Base-by-base conservation (phyloP, 2,797 vertebrate genomes). In the Sparidentex hasta region DNA sequence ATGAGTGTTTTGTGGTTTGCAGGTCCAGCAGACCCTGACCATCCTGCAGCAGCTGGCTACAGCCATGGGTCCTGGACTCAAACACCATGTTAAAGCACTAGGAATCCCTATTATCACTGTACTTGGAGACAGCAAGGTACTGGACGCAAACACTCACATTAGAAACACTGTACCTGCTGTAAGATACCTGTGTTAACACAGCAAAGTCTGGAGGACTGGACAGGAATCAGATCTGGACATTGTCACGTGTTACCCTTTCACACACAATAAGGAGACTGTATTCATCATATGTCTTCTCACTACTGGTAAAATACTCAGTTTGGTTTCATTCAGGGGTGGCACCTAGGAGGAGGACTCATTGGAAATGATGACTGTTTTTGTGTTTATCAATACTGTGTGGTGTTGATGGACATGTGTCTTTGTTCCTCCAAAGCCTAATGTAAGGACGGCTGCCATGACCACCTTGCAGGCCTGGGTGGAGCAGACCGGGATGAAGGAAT, bases 401-500 rank as follows among this genome's bases (percentile, higher is more conserved):
- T 69, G 43, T n/a, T 56, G 27, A 55, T 65, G n/a, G 1, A 27
- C 23, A 2, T 51, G 12, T 77, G 7, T 67, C 44, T 38, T 2
- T 74, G 13, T 76, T 54, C 11, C 16, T 72, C 44, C 90, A 52
- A 88, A 99, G 98, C 63, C 85, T 56, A 98, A 97, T 0, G 94
- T 99, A 72, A 95, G 98, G 77, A 91, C 95, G 18, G 95, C 97
- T 91, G 98, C 98, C 23, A 61, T 99, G 86, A 87, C 95, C 0
- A 98, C 98, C 1, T 95, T 99, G 78, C 98, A 99, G 78, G 83
- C 94, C 7, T 99, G 98, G 98, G 96, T 97, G 72, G 98, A 99
- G 78, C 98, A 99, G 86, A 99, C 98, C 0, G 97, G 98, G n/a
- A 98, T 99, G 97, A 99, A 98, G 88, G 98, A 99, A 20, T 99